phyloP scores from a whole-genome alignment of 1,140 invertebrate genomes.

The Linepithema humile region DNA sequence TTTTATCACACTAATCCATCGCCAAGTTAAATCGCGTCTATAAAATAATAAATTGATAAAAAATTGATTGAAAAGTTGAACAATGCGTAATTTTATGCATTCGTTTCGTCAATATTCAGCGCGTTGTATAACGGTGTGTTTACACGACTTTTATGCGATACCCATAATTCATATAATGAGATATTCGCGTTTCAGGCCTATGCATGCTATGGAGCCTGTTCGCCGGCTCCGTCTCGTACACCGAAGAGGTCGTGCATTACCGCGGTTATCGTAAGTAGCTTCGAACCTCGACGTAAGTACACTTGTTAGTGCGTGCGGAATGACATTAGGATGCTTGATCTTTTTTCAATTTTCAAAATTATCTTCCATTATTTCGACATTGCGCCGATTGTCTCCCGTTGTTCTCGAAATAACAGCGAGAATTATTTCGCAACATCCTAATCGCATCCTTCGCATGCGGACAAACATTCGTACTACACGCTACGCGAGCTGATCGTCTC shows the following conservation, averaged over 20 bases:
- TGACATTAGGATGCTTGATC: too few species aligned
- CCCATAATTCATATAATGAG: neutral
- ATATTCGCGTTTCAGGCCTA: conserved; percentile 72
- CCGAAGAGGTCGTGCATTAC: conserved; percentile 73
- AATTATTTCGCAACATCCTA: too few species aligned
- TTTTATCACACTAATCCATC: too few species aligned
- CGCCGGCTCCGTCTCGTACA: conserved; percentile 70
- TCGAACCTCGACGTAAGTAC: neutral
- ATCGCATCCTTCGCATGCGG: too few species aligned
- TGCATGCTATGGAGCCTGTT: conserved; percentile 76
- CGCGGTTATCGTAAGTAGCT: conserved; percentile 75
- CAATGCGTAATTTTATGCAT: neutral
- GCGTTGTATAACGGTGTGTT: neutral
- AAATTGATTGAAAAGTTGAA: too few species aligned
- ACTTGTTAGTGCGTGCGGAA: neutral
- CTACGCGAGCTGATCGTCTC: neutral
- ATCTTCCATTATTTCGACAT: too few species aligned
- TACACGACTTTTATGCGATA: neutral
- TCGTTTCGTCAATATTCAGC: neutral
- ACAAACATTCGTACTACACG: neutral
- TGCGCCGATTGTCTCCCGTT: too few species aligned
- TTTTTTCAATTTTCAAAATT: too few species aligned
- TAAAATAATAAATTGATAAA: too few species aligned
- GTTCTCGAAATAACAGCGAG: too few species aligned
- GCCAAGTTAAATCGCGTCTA: too few species aligned